These are phyloP conservation scores for Parazoanthus atlanticus DNA, from an alignment of 92 coral and sea anemone species.

Conservation along the genomic window DNA sequence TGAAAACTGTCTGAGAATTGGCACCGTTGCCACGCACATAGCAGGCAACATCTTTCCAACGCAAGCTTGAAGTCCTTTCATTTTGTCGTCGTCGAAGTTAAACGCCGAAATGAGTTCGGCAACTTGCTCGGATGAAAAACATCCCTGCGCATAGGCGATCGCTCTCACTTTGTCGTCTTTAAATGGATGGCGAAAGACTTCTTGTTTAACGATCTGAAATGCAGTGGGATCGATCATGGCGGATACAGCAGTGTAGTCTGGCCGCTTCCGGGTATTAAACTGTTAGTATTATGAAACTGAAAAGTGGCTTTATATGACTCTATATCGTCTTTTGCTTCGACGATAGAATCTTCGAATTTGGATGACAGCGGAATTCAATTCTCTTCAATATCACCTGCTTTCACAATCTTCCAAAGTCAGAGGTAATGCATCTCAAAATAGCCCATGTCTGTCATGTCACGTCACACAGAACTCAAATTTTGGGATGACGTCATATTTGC, in stretches of 20 bases:
- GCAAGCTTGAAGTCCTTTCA: slow-evolving; percentile 75
- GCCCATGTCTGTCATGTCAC: neutral
- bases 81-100: slow-evolving; percentile 77
- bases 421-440: slow-evolving; percentile 30
- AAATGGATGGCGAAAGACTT: slow-evolving; percentile 81
- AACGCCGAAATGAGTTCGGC: slow-evolving; percentile 64
- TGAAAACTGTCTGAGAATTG: slow-evolving; percentile 70
- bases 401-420: neutral
- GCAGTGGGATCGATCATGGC: slow-evolving; percentile 77
- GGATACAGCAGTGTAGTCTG: neutral
- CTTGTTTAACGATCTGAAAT: slow-evolving; percentile 75
- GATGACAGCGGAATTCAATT: neutral
- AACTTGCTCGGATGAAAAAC: slow-evolving; percentile 83
- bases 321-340: neutral
- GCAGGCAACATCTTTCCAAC: slow-evolving; percentile 85
- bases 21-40: slow-evolving; percentile 64
- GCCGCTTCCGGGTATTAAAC: neutral
- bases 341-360: neutral
- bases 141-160: slow-evolving; percentile 83
- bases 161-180: slow-evolving; percentile 88
- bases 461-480: neutral
- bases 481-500: slow-evolving; percentile 36
- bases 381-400: neutral
- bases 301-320: too few relatives aligned
- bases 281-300: too few relatives aligned